A percentile compares a stretch with the other conserved stretches of the same genome.
These are phyloP conservation scores for Zaprionus vittiger DNA, from an alignment of 1,140 invertebrate species.

Conservation along the genomic window DNA sequence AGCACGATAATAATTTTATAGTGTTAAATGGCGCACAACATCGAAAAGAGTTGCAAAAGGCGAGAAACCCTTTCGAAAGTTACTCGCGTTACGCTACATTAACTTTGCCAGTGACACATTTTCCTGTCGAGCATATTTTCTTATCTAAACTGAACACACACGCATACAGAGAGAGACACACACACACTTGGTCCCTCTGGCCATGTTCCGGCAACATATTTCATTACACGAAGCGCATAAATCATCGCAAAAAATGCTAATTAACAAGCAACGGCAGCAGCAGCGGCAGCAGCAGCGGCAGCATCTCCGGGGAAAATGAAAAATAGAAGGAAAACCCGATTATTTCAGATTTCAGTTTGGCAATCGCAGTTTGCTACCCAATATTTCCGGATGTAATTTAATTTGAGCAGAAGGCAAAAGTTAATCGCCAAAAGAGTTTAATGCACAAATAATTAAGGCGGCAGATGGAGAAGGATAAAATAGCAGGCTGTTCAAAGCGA, in stretches of 20 bases:
- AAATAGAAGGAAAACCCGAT: slow-evolving; percentile 13
- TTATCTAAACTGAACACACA: slow-evolving; percentile 61
- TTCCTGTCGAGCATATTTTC: slow-evolving; percentile 71
- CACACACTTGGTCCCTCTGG: slow-evolving; percentile 10
- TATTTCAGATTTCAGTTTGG: slow-evolving; percentile 17
- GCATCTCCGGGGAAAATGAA: slow-evolving; percentile 4
- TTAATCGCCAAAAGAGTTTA: slow-evolving; percentile 68
- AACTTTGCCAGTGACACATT: slow-evolving; percentile 68
- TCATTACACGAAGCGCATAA: slow-evolving; percentile 61
- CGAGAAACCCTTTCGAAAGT: slow-evolving; percentile 58
- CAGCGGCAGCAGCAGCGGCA: background rate
- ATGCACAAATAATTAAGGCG: slow-evolving; percentile 64
- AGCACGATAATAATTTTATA: slow-evolving; percentile 79
- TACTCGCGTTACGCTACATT: slow-evolving; percentile 70
- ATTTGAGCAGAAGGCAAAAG: slow-evolving; percentile 56
- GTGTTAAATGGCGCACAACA: slow-evolving; percentile 70
- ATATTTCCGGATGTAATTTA: slow-evolving; percentile 49
- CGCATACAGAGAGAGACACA: slow-evolving; percentile 19
- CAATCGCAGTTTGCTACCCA: slow-evolving; percentile 5
- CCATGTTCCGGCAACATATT: slow-evolving; percentile 58
- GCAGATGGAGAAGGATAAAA: background rate
- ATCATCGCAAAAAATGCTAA: slow-evolving; percentile 72
- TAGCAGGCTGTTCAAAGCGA: background rate
- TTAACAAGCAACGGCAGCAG: slow-evolving; percentile 45
- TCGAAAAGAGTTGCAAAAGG: slow-evolving; percentile 30